A percentile compares a stretch with the other conserved stretches of the same genome.
These are phyloP conservation scores for Automeris io DNA, from an alignment of 2,888 invertebrate genomes.

Conservation along the genomic window DNA sequence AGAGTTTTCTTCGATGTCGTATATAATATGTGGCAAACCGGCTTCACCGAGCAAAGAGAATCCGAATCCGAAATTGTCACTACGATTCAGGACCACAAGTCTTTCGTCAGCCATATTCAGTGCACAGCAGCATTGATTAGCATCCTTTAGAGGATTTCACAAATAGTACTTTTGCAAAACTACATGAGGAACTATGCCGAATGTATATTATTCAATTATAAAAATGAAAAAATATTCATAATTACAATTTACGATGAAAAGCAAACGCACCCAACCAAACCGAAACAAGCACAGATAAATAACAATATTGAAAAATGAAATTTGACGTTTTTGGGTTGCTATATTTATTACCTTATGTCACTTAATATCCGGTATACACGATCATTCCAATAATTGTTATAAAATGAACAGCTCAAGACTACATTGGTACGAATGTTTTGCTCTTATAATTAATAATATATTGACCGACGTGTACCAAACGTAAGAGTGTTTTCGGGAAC, in stretches of 20 bases:
- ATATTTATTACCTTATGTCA: no score
- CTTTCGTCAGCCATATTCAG: conserved; percentile 91
- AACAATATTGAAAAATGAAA: conserved; percentile 25
- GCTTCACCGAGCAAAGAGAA: conserved; percentile 94
- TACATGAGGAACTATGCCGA: conserved; percentile 35
- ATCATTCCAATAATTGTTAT: no score
- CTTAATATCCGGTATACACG: no score
- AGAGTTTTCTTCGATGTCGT: conserved; percentile 94
- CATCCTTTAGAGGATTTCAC: conserved; percentile 57
- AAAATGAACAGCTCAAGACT: no score
- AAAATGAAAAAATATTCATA: conserved; percentile 55
- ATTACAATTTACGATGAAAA: conserved; percentile 55
- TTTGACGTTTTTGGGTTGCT: conserved; percentile 15
- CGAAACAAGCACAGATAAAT: conserved; percentile 44
- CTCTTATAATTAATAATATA: no score
- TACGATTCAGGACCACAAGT: conserved; percentile 90
- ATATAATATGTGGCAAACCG: conserved; percentile 94
- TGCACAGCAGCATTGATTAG: conserved; percentile 70
- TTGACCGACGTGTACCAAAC: no score
- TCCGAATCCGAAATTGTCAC: conserved; percentile 92
- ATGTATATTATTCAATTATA: conserved; percentile 36
- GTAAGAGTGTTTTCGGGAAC: no score
- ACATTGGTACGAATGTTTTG: no score
- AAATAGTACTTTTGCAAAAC: conserved; percentile 43
- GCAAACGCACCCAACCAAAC: conserved; percentile 70